These are phyloP conservation scores for Acinonyx jubatus DNA, from an alignment of 2,113 vertebrate genomes.

Conservation along the genomic window DNA sequence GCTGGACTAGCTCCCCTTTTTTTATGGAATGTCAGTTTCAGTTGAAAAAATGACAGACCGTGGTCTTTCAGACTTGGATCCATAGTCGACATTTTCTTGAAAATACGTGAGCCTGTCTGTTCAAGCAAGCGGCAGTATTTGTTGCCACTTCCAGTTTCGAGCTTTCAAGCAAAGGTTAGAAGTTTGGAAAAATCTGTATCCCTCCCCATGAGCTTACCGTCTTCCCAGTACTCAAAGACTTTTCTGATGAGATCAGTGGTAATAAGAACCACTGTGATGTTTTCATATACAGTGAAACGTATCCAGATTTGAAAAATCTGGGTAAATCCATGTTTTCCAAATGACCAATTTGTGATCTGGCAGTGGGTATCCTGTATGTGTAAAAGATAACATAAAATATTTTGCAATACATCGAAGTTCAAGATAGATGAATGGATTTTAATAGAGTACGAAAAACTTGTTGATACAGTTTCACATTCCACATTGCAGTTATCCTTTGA, in stretches of 20 bases:
- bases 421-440: neutral
- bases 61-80: neutral
- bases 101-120: neutral
- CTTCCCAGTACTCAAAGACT: neutral
- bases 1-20: neutral
- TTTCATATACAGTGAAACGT: neutral
- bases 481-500: neutral
- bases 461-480: neutral
- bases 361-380: neutral
- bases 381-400: neutral
- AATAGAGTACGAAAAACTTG: neutral
- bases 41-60: neutral
- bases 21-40: neutral
- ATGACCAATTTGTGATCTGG: neutral
- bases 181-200: slow-evolving; percentile 1
- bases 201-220: neutral
- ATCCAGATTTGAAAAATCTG: neutral
- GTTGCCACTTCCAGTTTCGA: neutral
- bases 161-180: slow-evolving; percentile 15
- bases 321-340: neutral
- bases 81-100: slow-evolving; percentile 5
- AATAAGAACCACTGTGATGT: neutral
- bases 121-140: neutral
- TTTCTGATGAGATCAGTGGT: neutral
- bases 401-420: neutral